Evolutionary conservation across 2,888 invertebrate species (phyloP).

Genomic region (Limnephilus marmoratus): DNA sequence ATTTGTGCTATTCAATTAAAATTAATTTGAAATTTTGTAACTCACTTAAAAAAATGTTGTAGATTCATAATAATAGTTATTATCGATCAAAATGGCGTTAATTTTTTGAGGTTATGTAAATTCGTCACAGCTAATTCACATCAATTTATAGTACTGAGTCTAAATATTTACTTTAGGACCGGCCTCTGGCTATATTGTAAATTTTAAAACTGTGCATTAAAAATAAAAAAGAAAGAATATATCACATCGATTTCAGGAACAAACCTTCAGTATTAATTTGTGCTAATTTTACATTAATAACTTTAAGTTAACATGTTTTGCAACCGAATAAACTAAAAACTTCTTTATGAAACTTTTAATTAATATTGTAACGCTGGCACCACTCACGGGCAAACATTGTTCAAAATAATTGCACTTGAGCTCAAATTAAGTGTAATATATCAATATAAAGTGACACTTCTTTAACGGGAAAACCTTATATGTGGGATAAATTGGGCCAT

Average conservation of each 20-base stretch:
- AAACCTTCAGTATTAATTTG: constrained; percentile 24
- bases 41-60: not conserved
- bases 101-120: not conserved
- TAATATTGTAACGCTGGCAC: not conserved
- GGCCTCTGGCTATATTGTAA: not conserved
- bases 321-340: not conserved
- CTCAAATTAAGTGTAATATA: no score
- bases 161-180: not conserved
- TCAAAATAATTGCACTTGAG: no score
- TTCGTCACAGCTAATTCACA: not conserved
- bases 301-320: not conserved
- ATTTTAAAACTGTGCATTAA: not conserved
- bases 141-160: not conserved
- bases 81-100: not conserved
- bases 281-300: constrained; percentile 19
- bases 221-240: not conserved
- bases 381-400: not conserved
- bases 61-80: not conserved
- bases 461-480: no score
- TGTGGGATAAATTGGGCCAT: no score
- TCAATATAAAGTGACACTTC: no score
- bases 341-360: not conserved
- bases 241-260: constrained; percentile 37
- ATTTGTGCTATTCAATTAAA: not conserved
- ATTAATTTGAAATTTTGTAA: not conserved